These are phyloP conservation scores for Diarsia dahlii DNA, from an alignment of 2,888 invertebrate species.

Conservation along the genomic window DNA sequence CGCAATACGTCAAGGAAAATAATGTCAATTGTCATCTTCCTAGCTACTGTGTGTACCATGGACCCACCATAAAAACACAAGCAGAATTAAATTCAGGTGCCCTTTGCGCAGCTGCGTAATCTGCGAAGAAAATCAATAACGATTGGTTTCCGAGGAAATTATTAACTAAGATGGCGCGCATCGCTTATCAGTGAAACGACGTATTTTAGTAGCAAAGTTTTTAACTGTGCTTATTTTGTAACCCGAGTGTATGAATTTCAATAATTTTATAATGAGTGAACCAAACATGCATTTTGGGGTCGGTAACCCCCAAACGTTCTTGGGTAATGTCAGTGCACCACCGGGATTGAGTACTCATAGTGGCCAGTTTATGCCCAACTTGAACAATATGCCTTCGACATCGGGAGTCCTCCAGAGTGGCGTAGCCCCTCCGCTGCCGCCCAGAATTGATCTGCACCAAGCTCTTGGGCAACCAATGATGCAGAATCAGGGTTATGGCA, in stretches of 20 bases:
- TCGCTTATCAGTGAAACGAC: conserved; percentile 68
- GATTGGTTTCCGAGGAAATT: conserved; percentile 40
- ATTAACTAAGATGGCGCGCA: conserved; percentile 61
- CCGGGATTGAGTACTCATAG: conserved; percentile 41
- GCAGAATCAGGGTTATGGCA: conserved; percentile 39
- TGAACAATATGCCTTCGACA: conserved; percentile 73
- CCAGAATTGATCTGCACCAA: conserved; percentile 77
- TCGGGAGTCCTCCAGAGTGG: conserved; percentile 59
- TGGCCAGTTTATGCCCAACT: conserved; percentile 57
- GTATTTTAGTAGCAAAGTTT: conserved; percentile 52
- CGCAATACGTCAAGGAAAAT: conserved; percentile 19
- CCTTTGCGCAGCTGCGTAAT: conserved; percentile 53
- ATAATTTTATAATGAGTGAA: conserved; percentile 78
- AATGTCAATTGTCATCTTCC: background rate
- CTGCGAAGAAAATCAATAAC: conserved; percentile 49
- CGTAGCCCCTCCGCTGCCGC: conserved; percentile 79
- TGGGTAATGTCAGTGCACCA: conserved; percentile 60
- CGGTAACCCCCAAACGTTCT: conserved; percentile 38
- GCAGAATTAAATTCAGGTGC: conserved; percentile 18
- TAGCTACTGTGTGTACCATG: conserved; percentile 11
- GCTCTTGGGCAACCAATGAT: conserved; percentile 50
- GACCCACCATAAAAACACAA: background rate
- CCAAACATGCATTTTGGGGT: conserved; percentile 76
- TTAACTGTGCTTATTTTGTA: conserved; percentile 56
- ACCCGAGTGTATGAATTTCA: conserved; percentile 51